These are phyloP conservation scores for Zaprionus lachaisei DNA, from an alignment of 1,140 invertebrate genomes.

Conservation along the genomic window DNA sequence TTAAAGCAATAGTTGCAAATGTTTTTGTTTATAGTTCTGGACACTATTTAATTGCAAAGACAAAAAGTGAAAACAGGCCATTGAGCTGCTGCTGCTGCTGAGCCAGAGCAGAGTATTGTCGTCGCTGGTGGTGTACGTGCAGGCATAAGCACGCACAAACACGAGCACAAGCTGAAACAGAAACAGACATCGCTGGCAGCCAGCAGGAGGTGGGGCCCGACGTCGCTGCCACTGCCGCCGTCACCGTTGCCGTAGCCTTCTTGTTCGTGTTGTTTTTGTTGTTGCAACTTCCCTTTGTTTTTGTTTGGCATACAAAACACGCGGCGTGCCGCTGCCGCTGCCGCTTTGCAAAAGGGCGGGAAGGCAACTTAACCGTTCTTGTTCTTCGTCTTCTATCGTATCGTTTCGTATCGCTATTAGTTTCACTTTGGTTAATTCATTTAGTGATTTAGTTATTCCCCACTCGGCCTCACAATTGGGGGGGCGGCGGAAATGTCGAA, in stretches of 20 bases:
- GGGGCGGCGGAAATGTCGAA: constrained; percentile 63
- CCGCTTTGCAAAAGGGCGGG: constrained; percentile 68
- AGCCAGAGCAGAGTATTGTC: constrained; percentile 15
- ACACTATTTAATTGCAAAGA: constrained; percentile 36
- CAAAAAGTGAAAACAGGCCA: constrained; percentile 54
- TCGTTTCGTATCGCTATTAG: constrained; percentile 10
- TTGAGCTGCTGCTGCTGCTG: constrained; percentile 27
- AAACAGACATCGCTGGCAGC: constrained; percentile 40
- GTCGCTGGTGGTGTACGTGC: constrained; percentile 32
- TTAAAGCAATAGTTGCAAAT: constrained; percentile 14
- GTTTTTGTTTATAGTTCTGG: constrained; percentile 42
- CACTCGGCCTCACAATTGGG: constrained; percentile 43
- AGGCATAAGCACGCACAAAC: constrained; percentile 3
- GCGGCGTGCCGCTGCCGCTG: constrained; percentile 48
- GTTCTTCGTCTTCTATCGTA: neutral
- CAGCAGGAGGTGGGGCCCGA: constrained; percentile 46
- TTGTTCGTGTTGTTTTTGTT: constrained; percentile 17
- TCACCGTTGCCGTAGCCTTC: constrained; percentile 4
- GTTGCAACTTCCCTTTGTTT: constrained; percentile 33
- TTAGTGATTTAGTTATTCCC: constrained; percentile 17
- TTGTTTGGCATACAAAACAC: constrained; percentile 58
- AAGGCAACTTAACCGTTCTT: constrained; percentile 29
- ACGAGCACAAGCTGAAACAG: constrained; percentile 31
- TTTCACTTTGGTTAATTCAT: neutral
- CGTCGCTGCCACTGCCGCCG: constrained; percentile 16